These are phyloP conservation scores for Protobothrops mucrosquamatus DNA, from an alignment of 2,113 vertebrate species.

Conservation along the genomic window DNA sequence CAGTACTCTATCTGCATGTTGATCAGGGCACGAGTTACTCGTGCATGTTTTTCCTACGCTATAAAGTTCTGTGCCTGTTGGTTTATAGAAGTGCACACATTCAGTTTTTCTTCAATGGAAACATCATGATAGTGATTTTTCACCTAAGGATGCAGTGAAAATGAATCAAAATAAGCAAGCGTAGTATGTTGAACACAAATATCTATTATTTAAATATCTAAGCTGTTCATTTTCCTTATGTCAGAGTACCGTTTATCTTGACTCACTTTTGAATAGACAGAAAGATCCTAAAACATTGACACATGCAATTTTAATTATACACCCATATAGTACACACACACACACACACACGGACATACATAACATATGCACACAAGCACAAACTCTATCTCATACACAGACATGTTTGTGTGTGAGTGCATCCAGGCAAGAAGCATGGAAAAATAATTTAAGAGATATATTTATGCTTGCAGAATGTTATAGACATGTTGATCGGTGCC, in stretches of 20 bases:
- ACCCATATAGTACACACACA: background rate
- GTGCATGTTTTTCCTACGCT: background rate
- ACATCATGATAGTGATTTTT: background rate
- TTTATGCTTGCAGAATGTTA: conserved; percentile 56
- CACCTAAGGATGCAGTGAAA: background rate
- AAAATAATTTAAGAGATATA: conserved; percentile 48
- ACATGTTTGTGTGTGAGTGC: conserved; percentile 21
- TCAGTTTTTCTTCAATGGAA: background rate
- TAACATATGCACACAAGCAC: background rate
- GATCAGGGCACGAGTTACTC: background rate
- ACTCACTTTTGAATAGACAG: background rate
- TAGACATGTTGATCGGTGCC: conserved; percentile 38
- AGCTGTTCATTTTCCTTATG: no score
- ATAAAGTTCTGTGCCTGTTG: background rate
- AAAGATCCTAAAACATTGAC: background rate
- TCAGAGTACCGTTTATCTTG: background rate
- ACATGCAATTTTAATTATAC: background rate
- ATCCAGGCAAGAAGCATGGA: conserved; percentile 8
- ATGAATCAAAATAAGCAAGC: background rate
- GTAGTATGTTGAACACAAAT: background rate
- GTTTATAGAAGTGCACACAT: background rate
- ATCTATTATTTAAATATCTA: background rate
- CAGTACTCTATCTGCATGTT: background rate
- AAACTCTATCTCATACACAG: background rate
- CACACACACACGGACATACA: background rate